Conservation (phyloP, 1,140 invertebrate genomes). For the Goniozus legneri region DNA sequence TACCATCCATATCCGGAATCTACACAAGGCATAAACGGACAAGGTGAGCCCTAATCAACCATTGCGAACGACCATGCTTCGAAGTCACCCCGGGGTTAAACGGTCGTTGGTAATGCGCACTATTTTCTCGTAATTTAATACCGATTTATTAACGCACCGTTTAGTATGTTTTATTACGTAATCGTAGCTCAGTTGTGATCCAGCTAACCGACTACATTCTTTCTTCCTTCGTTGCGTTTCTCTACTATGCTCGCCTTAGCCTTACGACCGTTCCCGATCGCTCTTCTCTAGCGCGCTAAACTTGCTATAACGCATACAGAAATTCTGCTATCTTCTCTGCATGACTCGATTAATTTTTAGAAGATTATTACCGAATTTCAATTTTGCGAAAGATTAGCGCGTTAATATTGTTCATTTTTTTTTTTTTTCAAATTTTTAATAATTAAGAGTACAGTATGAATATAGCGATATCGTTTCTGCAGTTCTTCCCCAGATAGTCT, state of each 20-base stretch:
- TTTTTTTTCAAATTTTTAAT: too few relatives aligned
- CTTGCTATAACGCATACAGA: too few relatives aligned
- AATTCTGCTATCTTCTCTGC: too few relatives aligned
- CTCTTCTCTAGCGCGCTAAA: slow-evolving; percentile 7
- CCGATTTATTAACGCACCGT: slow-evolving; percentile 1
- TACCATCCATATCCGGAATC: slow-evolving; percentile 57
- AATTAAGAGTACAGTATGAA: too few relatives aligned
- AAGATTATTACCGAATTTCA: too few relatives aligned
- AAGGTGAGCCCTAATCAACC: slow-evolving; percentile 54
- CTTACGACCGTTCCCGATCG: slow-evolving; percentile 31
- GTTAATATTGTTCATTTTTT: too few relatives aligned
- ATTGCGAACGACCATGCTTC: slow-evolving; percentile 25
- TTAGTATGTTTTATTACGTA: slow-evolving; percentile 6
- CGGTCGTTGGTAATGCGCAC: slow-evolving; percentile 35
- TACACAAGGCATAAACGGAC: slow-evolving; percentile 59
- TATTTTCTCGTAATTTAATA: slow-evolving; percentile 5
- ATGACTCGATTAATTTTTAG: slow-evolving; percentile 10
- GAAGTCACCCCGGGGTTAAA: slow-evolving; percentile 31
- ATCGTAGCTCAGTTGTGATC: too few relatives aligned
- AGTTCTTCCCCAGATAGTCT: slow-evolving; percentile 85
- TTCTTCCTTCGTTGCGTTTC: slow-evolving; percentile 8
- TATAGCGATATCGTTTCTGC: slow-evolving; percentile 25
- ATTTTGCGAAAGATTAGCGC: too few relatives aligned
- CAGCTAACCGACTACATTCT: too few relatives aligned
- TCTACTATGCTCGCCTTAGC: slow-evolving; percentile 14